Conservation (phyloP, 1,140 invertebrate species). For the Phocides pigmalion region DNA sequence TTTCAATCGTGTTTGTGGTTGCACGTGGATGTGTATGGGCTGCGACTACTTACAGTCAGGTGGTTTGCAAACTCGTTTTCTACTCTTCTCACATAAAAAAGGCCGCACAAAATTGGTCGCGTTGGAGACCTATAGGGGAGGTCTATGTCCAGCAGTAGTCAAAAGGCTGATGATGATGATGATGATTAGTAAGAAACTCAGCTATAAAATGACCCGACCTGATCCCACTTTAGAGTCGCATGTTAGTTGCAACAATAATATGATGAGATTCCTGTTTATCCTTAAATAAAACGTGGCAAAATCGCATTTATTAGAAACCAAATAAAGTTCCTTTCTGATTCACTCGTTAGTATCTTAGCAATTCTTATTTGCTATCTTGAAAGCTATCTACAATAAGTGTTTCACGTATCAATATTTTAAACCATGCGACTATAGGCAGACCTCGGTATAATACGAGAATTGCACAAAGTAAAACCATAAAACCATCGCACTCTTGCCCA, state of each 20-base stretch:
- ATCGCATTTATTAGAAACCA: neutral
- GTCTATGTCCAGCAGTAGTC: no score
- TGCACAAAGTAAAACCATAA: slow-evolving; percentile 78
- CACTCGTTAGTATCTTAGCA: neutral
- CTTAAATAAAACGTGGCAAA: neutral
- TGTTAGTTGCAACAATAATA: slow-evolving; percentile 2
- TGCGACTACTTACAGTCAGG: no score
- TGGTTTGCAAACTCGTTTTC: no score
- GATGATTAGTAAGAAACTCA: no score
- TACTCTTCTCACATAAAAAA: no score
- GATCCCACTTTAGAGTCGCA: neutral
- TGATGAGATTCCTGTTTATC: neutral
- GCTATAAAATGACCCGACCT: neutral
- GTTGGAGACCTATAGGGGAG: no score
- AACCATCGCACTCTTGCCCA: slow-evolving; percentile 74
- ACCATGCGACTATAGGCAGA: slow-evolving; percentile 42
- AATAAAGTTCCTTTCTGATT: neutral
- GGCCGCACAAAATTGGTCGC: no score
- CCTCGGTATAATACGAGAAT: slow-evolving; percentile 70
- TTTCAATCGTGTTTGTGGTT: no score
- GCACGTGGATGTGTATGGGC: no score
- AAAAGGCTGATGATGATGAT: no score
- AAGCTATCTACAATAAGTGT: slow-evolving; percentile 11
- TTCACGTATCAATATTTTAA: slow-evolving; percentile 46
- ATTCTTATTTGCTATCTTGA: slow-evolving; percentile 7